These are phyloP conservation scores for Crax fasciolata DNA, from an alignment of 2,797 vertebrate species.

Conservation along the genomic window DNA sequence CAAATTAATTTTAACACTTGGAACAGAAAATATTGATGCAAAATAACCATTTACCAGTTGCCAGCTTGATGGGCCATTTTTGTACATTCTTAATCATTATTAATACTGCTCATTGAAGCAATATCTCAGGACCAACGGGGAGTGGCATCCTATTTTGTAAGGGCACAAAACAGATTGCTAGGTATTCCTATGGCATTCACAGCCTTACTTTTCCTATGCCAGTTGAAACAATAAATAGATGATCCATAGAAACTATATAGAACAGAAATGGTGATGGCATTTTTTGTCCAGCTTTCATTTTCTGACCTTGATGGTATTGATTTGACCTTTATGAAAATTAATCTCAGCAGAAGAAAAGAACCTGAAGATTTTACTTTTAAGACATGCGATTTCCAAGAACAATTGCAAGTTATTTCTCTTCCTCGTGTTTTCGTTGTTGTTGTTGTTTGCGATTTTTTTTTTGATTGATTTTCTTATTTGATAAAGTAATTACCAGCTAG, in stretches of 20 bases:
- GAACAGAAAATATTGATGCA: not conserved
- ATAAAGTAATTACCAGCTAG: not conserved
- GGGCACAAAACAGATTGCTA: not conserved
- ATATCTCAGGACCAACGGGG: not conserved
- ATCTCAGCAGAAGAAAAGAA: constrained; percentile 21
- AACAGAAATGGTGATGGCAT: not conserved
- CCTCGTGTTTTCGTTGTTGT: not conserved
- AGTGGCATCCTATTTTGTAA: not conserved
- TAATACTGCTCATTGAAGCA: not conserved
- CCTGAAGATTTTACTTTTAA: constrained; percentile 41
- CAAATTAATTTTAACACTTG: not conserved
- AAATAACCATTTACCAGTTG: not conserved
- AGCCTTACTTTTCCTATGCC: not conserved
- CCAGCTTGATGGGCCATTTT: not conserved
- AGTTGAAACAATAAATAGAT: not conserved
- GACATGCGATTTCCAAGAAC: constrained; percentile 16
- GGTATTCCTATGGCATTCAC: not conserved
- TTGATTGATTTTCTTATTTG: constrained; percentile 2
- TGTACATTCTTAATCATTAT: not conserved
- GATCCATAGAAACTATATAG: not conserved
- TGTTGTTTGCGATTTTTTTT: not conserved
- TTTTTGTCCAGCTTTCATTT: constrained; percentile 6
- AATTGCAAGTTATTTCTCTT: constrained; percentile 7
- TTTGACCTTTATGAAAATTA: constrained; percentile 58
- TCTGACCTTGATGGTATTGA: constrained; percentile 22